phyloP scores from a whole-genome alignment of 2,888 invertebrate genomes.

The Carpatolechia fugitivella region DNA sequence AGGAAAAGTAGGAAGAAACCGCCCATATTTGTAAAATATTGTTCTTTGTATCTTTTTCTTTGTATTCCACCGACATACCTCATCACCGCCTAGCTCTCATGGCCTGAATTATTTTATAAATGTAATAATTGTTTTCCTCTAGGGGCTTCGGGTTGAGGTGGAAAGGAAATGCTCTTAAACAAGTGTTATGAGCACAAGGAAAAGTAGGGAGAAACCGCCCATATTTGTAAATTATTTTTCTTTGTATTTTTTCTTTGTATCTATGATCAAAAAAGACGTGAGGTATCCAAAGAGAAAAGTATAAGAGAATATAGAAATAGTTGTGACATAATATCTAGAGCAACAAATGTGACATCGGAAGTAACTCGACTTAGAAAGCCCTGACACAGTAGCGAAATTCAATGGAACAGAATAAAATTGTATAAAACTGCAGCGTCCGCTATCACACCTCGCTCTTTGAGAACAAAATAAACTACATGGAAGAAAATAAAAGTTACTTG shows the following conservation, averaged over 20 bases:
- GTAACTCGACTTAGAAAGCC: conserved; percentile 5
- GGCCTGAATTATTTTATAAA: conserved; percentile 1
- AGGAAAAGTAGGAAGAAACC: neutral
- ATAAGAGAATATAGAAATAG: no score
- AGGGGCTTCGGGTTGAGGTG: neutral
- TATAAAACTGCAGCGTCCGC: conserved; percentile 36
- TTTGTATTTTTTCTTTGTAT: no score
- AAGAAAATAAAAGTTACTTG: conserved; percentile 61
- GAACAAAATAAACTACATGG: conserved; percentile 42
- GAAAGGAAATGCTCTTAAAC: conserved; percentile 2
- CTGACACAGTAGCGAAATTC: conserved; percentile 12
- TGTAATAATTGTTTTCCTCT: conserved; percentile 2
- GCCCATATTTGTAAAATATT: no score
- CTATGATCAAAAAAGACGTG: no score
- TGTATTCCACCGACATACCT: neutral
- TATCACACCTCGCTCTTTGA: conserved; percentile 37
- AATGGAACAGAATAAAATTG: conserved; percentile 25
- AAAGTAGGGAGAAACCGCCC: neutral
- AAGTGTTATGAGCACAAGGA: neutral
- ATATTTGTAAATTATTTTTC: no score
- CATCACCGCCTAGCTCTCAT: conserved; percentile 4
- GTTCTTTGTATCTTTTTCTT: no score
- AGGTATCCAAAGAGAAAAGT: no score
- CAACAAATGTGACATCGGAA: conserved; percentile 5
- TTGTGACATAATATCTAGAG: neutral